Base-by-base conservation (phyloP, 2,888 invertebrate species). In the Pegoplata infirma region DNA sequence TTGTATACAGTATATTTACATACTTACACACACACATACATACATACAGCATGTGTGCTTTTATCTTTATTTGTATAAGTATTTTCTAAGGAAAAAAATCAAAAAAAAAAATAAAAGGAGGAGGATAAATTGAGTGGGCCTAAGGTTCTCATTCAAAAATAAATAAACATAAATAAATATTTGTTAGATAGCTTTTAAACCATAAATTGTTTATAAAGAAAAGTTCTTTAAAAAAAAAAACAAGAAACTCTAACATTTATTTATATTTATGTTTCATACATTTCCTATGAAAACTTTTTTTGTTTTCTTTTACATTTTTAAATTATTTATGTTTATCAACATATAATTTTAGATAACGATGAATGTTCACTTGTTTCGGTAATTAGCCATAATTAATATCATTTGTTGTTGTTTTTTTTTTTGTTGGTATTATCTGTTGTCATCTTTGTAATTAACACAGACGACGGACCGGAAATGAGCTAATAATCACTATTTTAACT, bases 401-500 rank as follows among this genome's bases (percentile, higher is more conserved):
- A 72, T 56, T 76, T 67, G 51, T 59, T n/a, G n/a, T n/a, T n/a
- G n/a, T n/a, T n/a, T n/a, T n/a, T n/a, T n/a, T n/a, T n/a, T n/a
- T 71, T 76, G 64, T 71, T n/a, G 59, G 46, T 49, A 17, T 59
- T 71, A 68, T 67, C 74, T 56, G 66, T 67, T 72, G 66, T 72
- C 72, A 56, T 67, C 66, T 71, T 12, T 14, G 61, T 76, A 76
- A 76, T 76, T 72, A 76, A 76, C 76, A 67, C 76, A 6, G 14
- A 40, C 46, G 36, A 61, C 25, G 12, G 10, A 59, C 32, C 69
- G 66, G 66, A 71, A 71, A 66, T 55, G 47, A 61, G 72, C 23
- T 32, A 56, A 77, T 77, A 72, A 77, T 72, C 40, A 47, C 67
- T 44, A 63, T 67, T 63, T 68, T 36, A 68, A 77, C 58, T 68